phyloP scores from a whole-genome alignment of 2,888 invertebrate species.

The Apoda limacodes region DNA sequence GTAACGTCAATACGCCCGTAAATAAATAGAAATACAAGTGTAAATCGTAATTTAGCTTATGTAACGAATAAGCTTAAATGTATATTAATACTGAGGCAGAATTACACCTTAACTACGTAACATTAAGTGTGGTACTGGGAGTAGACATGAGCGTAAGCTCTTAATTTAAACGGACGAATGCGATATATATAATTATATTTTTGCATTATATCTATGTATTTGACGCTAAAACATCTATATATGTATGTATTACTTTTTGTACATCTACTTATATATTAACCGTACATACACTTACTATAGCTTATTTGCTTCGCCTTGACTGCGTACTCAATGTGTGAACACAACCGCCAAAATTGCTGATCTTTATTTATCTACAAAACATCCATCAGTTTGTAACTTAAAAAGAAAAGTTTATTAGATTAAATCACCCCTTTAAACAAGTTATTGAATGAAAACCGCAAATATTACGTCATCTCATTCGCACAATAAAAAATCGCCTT shows the following conservation, averaged over 20 bases:
- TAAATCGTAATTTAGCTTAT: constrained; percentile 66
- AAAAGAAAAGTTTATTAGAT: constrained; percentile 16
- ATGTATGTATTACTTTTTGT: constrained; percentile 69
- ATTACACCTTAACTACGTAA: constrained; percentile 70
- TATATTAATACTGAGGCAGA: constrained; percentile 70
- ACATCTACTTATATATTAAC: constrained; percentile 69
- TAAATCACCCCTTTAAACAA: too few species aligned
- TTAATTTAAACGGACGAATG: constrained; percentile 69
- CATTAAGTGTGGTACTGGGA: constrained; percentile 64
- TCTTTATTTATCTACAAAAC: constrained; percentile 23
- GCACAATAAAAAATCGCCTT: too few species aligned
- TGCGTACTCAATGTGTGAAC: constrained; percentile 54
- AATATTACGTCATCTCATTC: too few species aligned
- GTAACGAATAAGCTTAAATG: constrained; percentile 69
- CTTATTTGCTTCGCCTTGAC: constrained; percentile 49
- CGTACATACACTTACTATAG: constrained; percentile 69
- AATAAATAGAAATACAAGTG: constrained; percentile 62
- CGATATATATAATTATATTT: constrained; percentile 65
- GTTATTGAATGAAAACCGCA: constrained; percentile 12
- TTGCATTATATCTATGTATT: constrained; percentile 70
- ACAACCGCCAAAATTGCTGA: too few species aligned
- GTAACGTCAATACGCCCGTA: constrained; percentile 61
- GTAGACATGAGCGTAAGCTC: constrained; percentile 69
- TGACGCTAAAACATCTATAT: constrained; percentile 69
- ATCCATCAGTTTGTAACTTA: constrained; percentile 21